Evolutionary conservation across 2,113 vertebrate species (phyloP).

Genomic region (Carassius gibelio): DNA sequence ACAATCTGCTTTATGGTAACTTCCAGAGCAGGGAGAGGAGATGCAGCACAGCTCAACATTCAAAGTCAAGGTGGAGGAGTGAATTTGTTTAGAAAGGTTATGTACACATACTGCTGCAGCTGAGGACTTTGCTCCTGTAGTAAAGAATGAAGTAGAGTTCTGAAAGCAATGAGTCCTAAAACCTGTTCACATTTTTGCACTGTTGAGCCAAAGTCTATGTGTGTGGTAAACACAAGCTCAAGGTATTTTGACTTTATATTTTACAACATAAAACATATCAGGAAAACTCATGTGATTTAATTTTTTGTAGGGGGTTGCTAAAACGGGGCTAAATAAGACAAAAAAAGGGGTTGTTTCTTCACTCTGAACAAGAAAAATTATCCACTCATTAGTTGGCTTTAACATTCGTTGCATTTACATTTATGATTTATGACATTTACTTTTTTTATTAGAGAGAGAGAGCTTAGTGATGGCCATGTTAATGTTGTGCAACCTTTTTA

Average conservation of each 20-base stretch:
- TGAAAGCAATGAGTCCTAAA: background rate
- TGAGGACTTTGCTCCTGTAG: background rate
- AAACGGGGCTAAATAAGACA: too few relatives aligned
- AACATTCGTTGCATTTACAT: too few relatives aligned
- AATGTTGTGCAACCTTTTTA: background rate
- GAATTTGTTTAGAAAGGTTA: constrained; percentile 12
- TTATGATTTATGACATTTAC: too few relatives aligned
- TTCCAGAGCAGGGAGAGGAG: background rate
- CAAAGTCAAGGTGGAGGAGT: background rate
- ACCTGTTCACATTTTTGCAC: background rate
- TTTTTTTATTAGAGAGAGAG: background rate
- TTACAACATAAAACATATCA: background rate
- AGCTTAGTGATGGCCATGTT: background rate
- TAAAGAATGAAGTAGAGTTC: background rate
- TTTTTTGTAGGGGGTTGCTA: background rate
- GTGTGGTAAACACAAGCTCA: background rate
- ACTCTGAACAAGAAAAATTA: too few relatives aligned
- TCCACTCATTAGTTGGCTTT: too few relatives aligned
- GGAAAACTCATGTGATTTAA: background rate
- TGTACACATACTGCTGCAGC: background rate
- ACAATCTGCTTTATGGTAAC: background rate
- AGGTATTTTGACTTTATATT: background rate
- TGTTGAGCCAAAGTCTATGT: background rate
- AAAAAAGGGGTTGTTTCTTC: too few relatives aligned
- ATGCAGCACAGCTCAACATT: background rate